Evolutionary conservation across 2,888 invertebrate genomes (phyloP).

Genomic region (Trachelus stipa): DNA sequence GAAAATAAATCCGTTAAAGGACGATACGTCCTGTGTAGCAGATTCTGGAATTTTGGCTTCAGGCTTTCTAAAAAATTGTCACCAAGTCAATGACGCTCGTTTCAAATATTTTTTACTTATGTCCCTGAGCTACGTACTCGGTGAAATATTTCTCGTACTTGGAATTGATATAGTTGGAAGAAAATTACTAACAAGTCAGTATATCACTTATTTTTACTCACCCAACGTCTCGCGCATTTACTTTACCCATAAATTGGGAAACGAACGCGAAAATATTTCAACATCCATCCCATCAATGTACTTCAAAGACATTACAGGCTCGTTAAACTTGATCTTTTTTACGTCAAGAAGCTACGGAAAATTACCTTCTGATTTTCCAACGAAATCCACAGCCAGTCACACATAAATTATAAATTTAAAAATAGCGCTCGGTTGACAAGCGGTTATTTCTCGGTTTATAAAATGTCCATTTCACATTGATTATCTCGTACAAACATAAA

Average conservation of each 20-base stretch:
- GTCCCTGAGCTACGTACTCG: constrained; percentile 45
- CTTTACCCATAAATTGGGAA: neutral
- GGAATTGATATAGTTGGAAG: constrained; percentile 44
- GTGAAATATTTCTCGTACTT: constrained; percentile 40
- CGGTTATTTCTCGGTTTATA: neutral
- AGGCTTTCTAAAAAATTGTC: constrained; percentile 41
- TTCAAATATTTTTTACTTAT: constrained; percentile 38
- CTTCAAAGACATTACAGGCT: neutral
- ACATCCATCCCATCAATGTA: neutral
- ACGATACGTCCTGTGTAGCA: constrained; percentile 27
- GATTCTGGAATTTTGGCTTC: constrained; percentile 33
- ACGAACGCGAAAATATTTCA: neutral
- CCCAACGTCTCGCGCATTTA: neutral
- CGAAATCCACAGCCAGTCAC: neutral
- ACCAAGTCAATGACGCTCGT: constrained; percentile 32
- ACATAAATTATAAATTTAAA: neutral
- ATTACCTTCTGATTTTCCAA: neutral
- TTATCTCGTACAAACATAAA: neutral
- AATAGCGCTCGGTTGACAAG: neutral
- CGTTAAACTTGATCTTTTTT: constrained; percentile 1
- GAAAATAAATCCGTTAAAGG: neutral
- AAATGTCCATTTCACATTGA: constrained; percentile 1
- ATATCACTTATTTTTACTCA: neutral
- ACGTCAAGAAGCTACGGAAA: neutral
- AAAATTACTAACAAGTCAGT: constrained; percentile 24